These are phyloP conservation scores for Oryzias sinensis DNA, from an alignment of 2,797 vertebrate species.

Conservation along the genomic window DNA sequence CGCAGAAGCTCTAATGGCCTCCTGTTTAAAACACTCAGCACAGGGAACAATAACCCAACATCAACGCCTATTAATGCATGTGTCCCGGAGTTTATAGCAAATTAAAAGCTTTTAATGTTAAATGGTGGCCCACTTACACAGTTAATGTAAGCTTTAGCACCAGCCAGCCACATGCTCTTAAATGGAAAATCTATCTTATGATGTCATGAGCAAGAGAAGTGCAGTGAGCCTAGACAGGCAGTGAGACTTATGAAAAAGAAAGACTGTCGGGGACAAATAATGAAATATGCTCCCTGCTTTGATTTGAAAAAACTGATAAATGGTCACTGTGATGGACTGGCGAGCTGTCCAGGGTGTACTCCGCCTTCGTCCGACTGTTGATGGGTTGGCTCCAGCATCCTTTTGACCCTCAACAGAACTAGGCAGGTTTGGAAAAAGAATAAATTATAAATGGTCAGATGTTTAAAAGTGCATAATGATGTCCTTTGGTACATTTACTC, in stretches of 20 bases:
- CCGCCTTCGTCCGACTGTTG: too few relatives aligned
- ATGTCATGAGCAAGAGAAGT: slow-evolving; percentile 68
- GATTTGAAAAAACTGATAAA: neutral
- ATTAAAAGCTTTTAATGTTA: slow-evolving; percentile 82
- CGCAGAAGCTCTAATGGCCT: slow-evolving; percentile 67
- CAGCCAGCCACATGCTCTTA: slow-evolving; percentile 71
- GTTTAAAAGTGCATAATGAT: too few relatives aligned
- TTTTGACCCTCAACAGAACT: too few relatives aligned
- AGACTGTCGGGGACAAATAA: slow-evolving; percentile 6
- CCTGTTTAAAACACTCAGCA: slow-evolving; percentile 67
- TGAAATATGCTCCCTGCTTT: neutral
- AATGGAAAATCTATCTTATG: slow-evolving; percentile 82
- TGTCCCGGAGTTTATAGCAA: slow-evolving; percentile 78
- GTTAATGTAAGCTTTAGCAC: slow-evolving; percentile 76
- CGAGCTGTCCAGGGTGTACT: too few relatives aligned
- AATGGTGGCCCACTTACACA: slow-evolving; percentile 77
- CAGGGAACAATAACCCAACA: slow-evolving; percentile 77
- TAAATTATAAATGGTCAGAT: too few relatives aligned
- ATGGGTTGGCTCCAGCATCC: too few relatives aligned
- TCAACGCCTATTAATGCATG: slow-evolving; percentile 71
- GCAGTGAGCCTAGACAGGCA: slow-evolving; percentile 15
- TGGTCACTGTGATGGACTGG: too few relatives aligned
- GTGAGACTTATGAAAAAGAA: slow-evolving; percentile 20
- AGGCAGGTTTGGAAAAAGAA: too few relatives aligned
- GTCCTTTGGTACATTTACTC: too few relatives aligned